phyloP scores from a whole-genome alignment of 2,113 vertebrate genomes.

The Tichodroma muraria region DNA sequence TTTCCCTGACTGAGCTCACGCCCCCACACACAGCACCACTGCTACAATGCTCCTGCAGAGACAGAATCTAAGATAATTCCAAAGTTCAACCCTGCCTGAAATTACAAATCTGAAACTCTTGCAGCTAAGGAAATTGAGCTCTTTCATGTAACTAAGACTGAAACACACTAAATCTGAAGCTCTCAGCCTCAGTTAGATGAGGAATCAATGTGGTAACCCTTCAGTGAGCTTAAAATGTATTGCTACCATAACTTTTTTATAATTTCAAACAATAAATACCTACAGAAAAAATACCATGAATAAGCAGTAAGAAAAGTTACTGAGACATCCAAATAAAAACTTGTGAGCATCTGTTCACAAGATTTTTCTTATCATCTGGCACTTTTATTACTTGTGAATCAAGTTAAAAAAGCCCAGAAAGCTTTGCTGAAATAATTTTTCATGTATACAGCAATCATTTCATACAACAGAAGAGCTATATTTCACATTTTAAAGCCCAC shows the following conservation, averaged over 20 bases:
- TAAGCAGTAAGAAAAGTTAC: neutral
- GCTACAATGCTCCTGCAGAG: neutral
- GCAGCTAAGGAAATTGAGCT: neutral
- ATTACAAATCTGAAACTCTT: neutral
- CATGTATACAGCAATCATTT: neutral
- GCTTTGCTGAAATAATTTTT: neutral
- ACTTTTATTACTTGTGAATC: neutral
- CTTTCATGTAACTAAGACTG: neutral
- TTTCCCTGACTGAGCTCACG: neutral
- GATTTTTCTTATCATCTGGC: neutral
- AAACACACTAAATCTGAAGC: neutral
- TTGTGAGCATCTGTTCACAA: neutral
- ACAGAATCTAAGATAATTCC: neutral
- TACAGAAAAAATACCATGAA: neutral
- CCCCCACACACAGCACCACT: neutral
- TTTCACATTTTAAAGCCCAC: slow-evolving; percentile 2
- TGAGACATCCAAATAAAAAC: neutral
- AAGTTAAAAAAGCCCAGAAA: neutral
- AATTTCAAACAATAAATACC: neutral
- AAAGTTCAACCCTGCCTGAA: neutral
- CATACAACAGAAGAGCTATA: neutral
- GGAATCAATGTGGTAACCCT: neutral
- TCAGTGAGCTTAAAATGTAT: neutral
- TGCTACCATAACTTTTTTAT: neutral
- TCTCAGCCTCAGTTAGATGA: neutral